Evolutionary conservation across 2,797 vertebrate genomes (phyloP).

Genomic region (Pelodytes ibericus): DNA sequence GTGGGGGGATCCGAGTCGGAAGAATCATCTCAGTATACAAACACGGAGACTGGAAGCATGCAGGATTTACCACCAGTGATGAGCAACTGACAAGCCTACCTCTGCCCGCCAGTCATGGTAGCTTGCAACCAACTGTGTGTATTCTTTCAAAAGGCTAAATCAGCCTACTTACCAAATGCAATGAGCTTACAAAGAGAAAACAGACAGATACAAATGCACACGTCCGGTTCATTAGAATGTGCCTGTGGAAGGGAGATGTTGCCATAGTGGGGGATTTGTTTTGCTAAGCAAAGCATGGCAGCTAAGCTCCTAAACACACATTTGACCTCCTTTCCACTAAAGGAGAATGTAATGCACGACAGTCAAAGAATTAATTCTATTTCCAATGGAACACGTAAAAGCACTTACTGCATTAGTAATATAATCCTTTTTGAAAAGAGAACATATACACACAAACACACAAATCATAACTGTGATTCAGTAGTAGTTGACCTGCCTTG

Average conservation of each 20-base stretch:
- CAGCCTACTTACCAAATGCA: constrained; percentile 29
- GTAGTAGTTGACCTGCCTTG: background rate
- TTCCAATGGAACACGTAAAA: background rate
- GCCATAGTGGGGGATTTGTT: constrained; percentile 40
- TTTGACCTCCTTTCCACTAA: constrained; percentile 38
- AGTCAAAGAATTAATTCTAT: background rate
- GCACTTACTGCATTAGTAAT: background rate
- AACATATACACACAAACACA: background rate
- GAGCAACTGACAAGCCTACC: constrained; percentile 7
- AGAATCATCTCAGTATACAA: too few species aligned
- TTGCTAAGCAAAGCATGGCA: constrained; percentile 41
- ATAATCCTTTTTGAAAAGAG: too few species aligned
- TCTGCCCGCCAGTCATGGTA: constrained; percentile 12
- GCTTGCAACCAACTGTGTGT: constrained; percentile 12
- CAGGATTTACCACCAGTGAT: background rate
- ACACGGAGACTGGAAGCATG: too few species aligned
- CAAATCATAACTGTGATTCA: background rate
- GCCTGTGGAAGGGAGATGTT: constrained; percentile 34
- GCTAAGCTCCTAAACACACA: constrained; percentile 44
- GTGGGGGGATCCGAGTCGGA: too few species aligned
- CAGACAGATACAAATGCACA: constrained; percentile 35
- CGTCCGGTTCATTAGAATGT: constrained; percentile 45
- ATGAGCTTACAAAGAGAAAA: constrained; percentile 27
- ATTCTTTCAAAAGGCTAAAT: constrained; percentile 20
- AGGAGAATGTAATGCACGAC: background rate